Base-by-base conservation (phyloP, 2,113 vertebrate genomes). In the Pelodiscus sinensis region DNA sequence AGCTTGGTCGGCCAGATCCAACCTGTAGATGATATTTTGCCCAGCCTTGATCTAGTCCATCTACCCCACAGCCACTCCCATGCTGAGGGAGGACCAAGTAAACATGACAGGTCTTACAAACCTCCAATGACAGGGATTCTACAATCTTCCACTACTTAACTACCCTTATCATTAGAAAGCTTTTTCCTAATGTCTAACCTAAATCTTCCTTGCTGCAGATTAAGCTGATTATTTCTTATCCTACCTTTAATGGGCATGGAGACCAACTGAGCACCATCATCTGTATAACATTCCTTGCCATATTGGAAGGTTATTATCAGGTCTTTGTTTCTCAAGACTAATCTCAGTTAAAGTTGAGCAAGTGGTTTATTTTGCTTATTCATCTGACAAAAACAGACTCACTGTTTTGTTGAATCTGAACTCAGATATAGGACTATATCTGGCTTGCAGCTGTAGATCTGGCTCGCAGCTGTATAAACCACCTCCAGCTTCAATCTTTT, bases 341-440 rank as follows among this genome's bases (percentile, higher is more conserved):
- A 50, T 22, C 25, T 44, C 35, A 24, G 38, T 38, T 35, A 38
- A 81, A 81, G 35, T 11, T 85, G 25, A 75, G 14, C 57, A 90
- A 90, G 62, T 31, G 51, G 13, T 83, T 95, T 75, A 25, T 22
- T 91, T 88, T 88, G 82, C 51, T 75, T 55, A 62, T 8, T 55
- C 57, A n/a, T 86, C 86, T 75, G 84, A 71, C 35, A 55, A 31
- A 79, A 87, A 57, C 21, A 44, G 29, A 58, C 68, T 65, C 87
- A 79, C 52, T 52, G 51, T 51, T 52, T 94, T 29, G 35, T 95
- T 75, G 55, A 35, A 50, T 56, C 44, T 0, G 6, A 88, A n/a
- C 56, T 0, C 1, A 86, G 56, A 71, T 0, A 0, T 38, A 1
- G 9, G 29, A 16, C 19, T 38, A 54, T 84, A 73, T 55, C 65